Percentiles rank a stretch among this genome's conserved stretches.
phyloP scores from a whole-genome alignment of 2,113 vertebrate genomes.

The Brachypodius melanocephalos region DNA sequence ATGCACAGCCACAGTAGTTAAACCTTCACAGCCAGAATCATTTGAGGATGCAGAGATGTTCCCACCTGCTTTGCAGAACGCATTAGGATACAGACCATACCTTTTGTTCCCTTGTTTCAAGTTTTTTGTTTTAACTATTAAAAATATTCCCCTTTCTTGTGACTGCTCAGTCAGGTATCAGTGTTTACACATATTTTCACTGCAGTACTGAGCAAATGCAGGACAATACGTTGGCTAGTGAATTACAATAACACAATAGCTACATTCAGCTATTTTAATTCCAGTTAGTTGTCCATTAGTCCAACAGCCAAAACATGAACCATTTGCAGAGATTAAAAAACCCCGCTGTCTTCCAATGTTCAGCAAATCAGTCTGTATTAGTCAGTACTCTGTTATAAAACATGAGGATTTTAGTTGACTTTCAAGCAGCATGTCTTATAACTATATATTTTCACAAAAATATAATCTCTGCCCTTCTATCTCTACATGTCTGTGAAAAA shows the following conservation, averaged over 20 bases:
- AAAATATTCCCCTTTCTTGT: constrained; percentile 43
- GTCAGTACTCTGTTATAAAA: constrained; percentile 39
- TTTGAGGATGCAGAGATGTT: background rate
- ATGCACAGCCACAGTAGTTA: background rate
- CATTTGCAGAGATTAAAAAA: constrained; percentile 2
- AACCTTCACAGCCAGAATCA: constrained; percentile 8
- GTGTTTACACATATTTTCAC: constrained; percentile 29
- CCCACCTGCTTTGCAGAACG: background rate
- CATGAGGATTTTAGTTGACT: constrained; percentile 45
- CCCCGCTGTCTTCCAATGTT: background rate
- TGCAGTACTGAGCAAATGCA: constrained; percentile 51
- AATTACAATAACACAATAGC: constrained; percentile 53
- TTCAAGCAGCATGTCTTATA: constrained; percentile 59
- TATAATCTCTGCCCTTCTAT: constrained; percentile 58
- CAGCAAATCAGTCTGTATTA: constrained; percentile 7
- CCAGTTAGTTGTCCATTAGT: constrained; percentile 68
- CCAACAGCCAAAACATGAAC: constrained; percentile 48
- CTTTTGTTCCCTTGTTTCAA: background rate
- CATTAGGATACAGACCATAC: background rate
- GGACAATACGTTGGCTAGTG: constrained; percentile 8
- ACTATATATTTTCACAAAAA: constrained; percentile 66
- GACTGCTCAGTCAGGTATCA: constrained; percentile 59
- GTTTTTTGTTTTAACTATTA: constrained; percentile 22
- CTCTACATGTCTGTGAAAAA: constrained; percentile 56
- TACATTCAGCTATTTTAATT: constrained; percentile 68